phyloP scores from a whole-genome alignment of 2,113 vertebrate genomes.

The Labeo catla region DNA sequence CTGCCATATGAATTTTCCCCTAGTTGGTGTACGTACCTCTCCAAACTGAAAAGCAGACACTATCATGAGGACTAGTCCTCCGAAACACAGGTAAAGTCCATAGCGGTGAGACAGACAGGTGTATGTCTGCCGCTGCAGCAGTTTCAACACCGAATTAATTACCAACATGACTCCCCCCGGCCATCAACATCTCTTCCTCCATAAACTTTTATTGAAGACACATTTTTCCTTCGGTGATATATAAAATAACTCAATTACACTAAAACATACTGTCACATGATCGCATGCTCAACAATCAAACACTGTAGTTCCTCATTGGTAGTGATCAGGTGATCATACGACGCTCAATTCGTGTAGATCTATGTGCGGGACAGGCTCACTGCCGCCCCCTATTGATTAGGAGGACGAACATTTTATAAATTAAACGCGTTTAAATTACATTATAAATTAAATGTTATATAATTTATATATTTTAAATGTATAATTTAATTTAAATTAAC shows the following conservation, averaged over 20 bases:
- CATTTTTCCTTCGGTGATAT: neutral
- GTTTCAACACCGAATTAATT: constrained; percentile 85
- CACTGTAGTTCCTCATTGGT: constrained; percentile 57
- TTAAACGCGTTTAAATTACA: too few relatives aligned
- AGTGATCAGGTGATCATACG: neutral
- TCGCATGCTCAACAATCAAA: constrained; percentile 51
- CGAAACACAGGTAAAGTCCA: constrained; percentile 94
- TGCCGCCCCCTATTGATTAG: constrained; percentile 56
- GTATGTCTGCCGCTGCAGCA: constrained; percentile 94
- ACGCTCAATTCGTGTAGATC: neutral
- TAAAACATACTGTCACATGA: constrained; percentile 45
- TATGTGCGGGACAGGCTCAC: neutral
- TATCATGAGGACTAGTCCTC: constrained; percentile 93
- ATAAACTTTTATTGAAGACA: constrained; percentile 51
- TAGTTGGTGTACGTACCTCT: constrained; percentile 82
- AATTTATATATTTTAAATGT: too few relatives aligned
- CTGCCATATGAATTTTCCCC: neutral
- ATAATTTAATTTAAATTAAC: too few relatives aligned
- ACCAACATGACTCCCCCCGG: constrained; percentile 83
- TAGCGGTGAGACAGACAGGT: constrained; percentile 96
- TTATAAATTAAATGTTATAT: too few relatives aligned
- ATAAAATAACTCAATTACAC: constrained; percentile 44
- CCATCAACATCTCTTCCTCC: constrained; percentile 69
- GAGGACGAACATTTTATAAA: neutral
- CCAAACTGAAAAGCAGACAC: constrained; percentile 97